Conservation (phyloP, 37 sponge, comb jelly and placozoan genomes). For the Spongia lamella region DNA sequence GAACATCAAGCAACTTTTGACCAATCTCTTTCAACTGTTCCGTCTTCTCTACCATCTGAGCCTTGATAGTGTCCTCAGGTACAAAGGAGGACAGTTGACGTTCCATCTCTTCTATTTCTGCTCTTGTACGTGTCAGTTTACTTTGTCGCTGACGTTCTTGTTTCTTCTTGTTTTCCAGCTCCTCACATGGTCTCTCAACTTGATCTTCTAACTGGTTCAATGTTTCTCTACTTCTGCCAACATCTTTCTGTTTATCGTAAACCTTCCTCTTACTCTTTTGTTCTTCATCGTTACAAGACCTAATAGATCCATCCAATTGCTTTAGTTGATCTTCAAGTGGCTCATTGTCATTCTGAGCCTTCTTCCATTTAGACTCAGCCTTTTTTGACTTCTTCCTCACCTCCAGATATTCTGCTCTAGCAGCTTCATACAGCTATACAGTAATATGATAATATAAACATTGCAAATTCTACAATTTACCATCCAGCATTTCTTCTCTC, state of each 20-base stretch:
- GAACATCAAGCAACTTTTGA: background rate
- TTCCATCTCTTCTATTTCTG: constrained; percentile 43
- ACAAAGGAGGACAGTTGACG: too few relatives aligned
- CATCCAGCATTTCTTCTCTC: constrained; percentile 85
- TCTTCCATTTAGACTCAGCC: constrained; percentile 5
- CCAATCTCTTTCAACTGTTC: background rate
- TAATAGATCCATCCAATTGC: background rate
- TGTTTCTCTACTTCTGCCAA: background rate
- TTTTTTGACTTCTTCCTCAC: too few relatives aligned
- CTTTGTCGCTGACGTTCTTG: constrained; percentile 55
- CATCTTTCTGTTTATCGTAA: constrained; percentile 35
- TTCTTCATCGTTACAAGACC: background rate
- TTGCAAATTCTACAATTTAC: constrained; percentile 41
- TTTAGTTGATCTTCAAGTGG: constrained; percentile 29
- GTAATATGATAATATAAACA: background rate
- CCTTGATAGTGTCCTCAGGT: background rate
- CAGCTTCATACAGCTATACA: constrained; percentile 73
- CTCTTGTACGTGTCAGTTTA: constrained; percentile 25
- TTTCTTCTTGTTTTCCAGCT: constrained; percentile 54
- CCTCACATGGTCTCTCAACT: constrained; percentile 57
- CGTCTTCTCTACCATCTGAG: background rate
- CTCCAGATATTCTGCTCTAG: constrained; percentile 10
- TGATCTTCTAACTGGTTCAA: constrained; percentile 42
- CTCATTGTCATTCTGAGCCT: constrained; percentile 52
- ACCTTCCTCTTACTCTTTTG: constrained; percentile 42